These are phyloP conservation scores for Stenotaenia linearis DNA, from an alignment of 2,888 invertebrate species.

Conservation along the genomic window DNA sequence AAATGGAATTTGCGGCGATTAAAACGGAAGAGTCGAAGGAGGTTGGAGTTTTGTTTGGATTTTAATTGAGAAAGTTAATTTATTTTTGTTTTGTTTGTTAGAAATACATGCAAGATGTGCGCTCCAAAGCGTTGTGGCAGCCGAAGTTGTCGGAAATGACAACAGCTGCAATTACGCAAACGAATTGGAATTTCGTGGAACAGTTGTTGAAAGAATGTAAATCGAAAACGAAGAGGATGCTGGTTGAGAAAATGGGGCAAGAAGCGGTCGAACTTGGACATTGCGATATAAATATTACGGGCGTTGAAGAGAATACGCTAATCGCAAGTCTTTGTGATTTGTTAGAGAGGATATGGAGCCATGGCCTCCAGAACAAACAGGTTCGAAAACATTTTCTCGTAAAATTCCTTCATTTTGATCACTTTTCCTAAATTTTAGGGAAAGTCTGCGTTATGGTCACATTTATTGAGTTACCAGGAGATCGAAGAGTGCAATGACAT, in stretches of 20 bases:
- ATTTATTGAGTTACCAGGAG: constrained; percentile 83
- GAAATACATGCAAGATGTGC: constrained; percentile 48
- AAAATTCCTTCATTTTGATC: not conserved
- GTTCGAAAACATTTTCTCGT: constrained; percentile 42
- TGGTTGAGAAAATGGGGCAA: constrained; percentile 96
- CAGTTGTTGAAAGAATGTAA: constrained; percentile 77
- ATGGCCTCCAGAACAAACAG: constrained; percentile 90
- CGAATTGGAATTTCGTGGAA: constrained; percentile 97
- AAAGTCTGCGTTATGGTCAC: constrained; percentile 96
- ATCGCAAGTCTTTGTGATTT: constrained; percentile 97
- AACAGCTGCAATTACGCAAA: constrained; percentile 87
- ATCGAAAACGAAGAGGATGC: constrained; percentile 88
- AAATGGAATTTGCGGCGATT: constrained; percentile 45
- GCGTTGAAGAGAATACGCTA: constrained; percentile 92
- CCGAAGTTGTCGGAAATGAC: constrained; percentile 46
- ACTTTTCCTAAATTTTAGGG: constrained; percentile 57
- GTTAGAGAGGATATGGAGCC: constrained; percentile 94
- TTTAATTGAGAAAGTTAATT: too few species aligned
- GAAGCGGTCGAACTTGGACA: constrained; percentile 94
- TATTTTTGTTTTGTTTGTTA: too few species aligned
- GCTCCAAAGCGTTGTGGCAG: constrained; percentile 42
- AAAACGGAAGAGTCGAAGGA: constrained; percentile 46
- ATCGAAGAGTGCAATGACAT: constrained; percentile 62
- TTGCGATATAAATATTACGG: constrained; percentile 62
- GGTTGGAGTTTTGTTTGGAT: too few species aligned